Base-by-base conservation (phyloP, 1,140 invertebrate genomes). In the Microplitis demolitor region DNA sequence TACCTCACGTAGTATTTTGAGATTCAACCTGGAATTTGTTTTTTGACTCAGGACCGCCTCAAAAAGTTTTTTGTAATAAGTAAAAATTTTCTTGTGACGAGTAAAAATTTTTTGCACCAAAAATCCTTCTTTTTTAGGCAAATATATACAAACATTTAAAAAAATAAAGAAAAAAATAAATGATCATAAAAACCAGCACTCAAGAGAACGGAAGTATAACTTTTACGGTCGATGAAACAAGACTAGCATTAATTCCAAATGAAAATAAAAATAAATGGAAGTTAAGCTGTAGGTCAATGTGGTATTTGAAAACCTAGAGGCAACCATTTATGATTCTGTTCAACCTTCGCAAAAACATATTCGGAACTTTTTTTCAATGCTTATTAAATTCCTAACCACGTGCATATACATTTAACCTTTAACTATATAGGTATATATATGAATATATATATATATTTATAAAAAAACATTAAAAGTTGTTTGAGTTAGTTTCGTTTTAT, bases 261-360 rank as follows among this genome's bases (percentile, higher is more conserved):
- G 39, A n/a, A 39, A 39, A 66, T 51, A 66, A 51, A 66, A 66
- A 66, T 66, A 66, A 24, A 50, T 33, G 24, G 3, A 31, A 11
- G 63, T 66, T 37, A 51, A 66, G 45, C 31, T 39, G 37, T 66
- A 35, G 63, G 63, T 66, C 63, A 66, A 66, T 51, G 45, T 66
- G 63, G 63, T 24, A 66, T 53, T 66, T 35, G 63, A 51, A 66
- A 66, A n/a, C 63, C 4, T 53, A n/a, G 34, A 11, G 24, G 14
- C 14, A 66, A 37, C 39, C 45, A 51, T 63, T 16, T 66, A 66
- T 39, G 39, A 66, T 66, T 66, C 39, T 51, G 35, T 56, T 14
- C 34, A 51, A 53, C 63, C 63, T 66, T 66, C 45, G 24, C 13
- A 8, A 14, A 51, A 51, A 51, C 45, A 39, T 66, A 50, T 66